Conservation (phyloP, 2,888 invertebrate species). For the Chloroclysta siterata region DNA sequence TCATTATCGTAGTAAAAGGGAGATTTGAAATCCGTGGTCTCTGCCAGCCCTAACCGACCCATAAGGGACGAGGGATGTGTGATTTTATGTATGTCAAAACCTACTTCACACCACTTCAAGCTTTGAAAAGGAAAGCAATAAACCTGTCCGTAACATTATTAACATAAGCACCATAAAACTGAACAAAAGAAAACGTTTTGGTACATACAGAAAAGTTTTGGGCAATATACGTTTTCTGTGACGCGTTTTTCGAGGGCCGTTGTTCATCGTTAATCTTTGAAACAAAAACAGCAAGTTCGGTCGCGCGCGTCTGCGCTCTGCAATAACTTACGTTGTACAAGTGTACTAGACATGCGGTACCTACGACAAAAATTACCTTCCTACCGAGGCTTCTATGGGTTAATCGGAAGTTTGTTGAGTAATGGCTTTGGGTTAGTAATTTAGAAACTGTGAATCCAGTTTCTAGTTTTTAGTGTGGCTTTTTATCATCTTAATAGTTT, state of each 20-base stretch:
- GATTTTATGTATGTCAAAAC: constrained; percentile 3
- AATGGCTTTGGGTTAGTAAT: constrained; percentile 19
- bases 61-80: neutral
- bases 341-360: constrained; percentile 73
- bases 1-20: too few relatives aligned
- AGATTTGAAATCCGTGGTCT: too few relatives aligned
- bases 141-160: constrained; percentile 68
- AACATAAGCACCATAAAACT: constrained; percentile 69
- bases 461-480: neutral
- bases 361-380: constrained; percentile 59
- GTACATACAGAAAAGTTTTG: constrained; percentile 67
- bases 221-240: constrained; percentile 79
- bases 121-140: constrained; percentile 51
- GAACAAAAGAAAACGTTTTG: constrained; percentile 72
- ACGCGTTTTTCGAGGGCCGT: constrained; percentile 78
- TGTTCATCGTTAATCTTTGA: constrained; percentile 83
- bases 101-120: constrained; percentile 8
- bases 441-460: constrained; percentile 8
- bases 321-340: constrained; percentile 76
- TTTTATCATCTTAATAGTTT: neutral
- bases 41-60: too few relatives aligned
- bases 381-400: constrained; percentile 41
- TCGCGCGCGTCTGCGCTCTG: constrained; percentile 64
- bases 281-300: constrained; percentile 81
- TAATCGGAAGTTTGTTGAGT: constrained; percentile 28